Percentiles rank a stretch among this genome's conserved stretches.
phyloP scores from a whole-genome alignment of 2,113 vertebrate genomes.

The Ailuropoda melanoleuca region DNA sequence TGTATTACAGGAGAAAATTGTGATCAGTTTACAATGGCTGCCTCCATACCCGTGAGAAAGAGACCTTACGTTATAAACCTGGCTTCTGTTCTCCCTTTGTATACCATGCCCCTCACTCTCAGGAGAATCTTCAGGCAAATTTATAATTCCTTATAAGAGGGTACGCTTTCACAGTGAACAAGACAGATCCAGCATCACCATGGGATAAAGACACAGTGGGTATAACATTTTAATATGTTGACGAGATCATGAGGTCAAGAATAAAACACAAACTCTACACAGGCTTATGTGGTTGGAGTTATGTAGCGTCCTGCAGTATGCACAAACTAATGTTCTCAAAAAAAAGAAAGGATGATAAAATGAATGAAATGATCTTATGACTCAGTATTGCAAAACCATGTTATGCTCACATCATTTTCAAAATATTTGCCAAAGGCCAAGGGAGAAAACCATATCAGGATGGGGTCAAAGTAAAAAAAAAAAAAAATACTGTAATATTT shows the following conservation, averaged over 20 bases:
- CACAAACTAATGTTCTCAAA: not conserved
- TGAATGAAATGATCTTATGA: not conserved
- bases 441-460: not conserved
- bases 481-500: not conserved
- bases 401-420: constrained; percentile 5
- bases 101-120: not conserved
- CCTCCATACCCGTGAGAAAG: not conserved
- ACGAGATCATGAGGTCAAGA: not conserved
- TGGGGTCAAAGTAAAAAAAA: not conserved
- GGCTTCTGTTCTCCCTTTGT: not conserved
- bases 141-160: not conserved
- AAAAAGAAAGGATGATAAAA: not conserved
- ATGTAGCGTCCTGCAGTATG: not conserved
- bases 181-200: not conserved
- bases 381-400: not conserved
- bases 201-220: not conserved
- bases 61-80: not conserved
- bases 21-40: not conserved
- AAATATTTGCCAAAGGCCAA: constrained; percentile 34
- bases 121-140: not conserved
- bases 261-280: not conserved
- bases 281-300: not conserved
- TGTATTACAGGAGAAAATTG: not conserved
- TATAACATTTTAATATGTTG: constrained; percentile 11
- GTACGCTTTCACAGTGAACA: not conserved